Base-by-base conservation (phyloP, 2,888 invertebrate species). In the Scaptomyza polygonia region DNA sequence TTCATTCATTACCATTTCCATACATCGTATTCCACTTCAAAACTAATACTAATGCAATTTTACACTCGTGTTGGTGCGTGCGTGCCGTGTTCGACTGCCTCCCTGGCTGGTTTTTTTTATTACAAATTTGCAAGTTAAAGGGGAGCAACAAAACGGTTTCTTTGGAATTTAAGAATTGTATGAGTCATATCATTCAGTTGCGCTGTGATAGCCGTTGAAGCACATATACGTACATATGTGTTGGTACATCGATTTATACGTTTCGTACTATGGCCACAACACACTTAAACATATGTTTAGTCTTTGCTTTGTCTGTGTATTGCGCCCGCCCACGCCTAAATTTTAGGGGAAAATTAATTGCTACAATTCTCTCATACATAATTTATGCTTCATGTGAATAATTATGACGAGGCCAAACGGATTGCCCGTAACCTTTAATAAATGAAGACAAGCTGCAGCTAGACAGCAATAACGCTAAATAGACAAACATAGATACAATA, bases 161-260 rank as follows among this genome's bases (percentile, higher is more conserved):
- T 67, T 70, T 66, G 72, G 74, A 80, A 82, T 84, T 79, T 68
- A 16, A 77, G 59, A 80, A 69, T 58, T 27, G 66, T 36, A 84
- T 85, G 86, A 86, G 70, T 86, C 86, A 86, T 58, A 34, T 45
- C 51, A 64, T 55, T 70, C 18, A 43, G n/a, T 58, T 72, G 72
- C 63, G 64, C 55, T 63, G 29, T 34, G 48, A 57, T 34, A 45
- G 18, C 32, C 16, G 8, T 52, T 27, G 30, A n/a, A 16, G 27
- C 9, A 9, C 27, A 55, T 34, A 34, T 43, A n/a, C n/a, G 42
- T 39, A 27, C 44, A 57, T 14, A 34, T 51, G 25, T 45, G 25
- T 44, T 25, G 39, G 43, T 55, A 55, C 36, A 54, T 45, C 18
- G n/a, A 63, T 63, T n/a, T 21, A 34, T 11, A 30, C 40, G 12